Conservation (phyloP, 1,140 invertebrate species). For the Stegodyphus mimosarum region DNA sequence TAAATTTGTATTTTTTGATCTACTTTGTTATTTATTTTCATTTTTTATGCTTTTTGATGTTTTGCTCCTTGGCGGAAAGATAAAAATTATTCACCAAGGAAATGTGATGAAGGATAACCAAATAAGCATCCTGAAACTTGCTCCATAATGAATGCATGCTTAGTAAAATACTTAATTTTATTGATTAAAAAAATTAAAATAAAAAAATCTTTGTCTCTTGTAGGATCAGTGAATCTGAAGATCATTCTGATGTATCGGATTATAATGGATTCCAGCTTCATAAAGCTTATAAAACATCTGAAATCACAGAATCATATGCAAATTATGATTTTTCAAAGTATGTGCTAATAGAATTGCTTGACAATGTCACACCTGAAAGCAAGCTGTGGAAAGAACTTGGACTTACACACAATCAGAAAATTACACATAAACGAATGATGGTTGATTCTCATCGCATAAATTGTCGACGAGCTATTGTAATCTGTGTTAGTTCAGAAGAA, state of each 20-base stretch:
- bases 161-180: too few species aligned
- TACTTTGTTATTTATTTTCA: too few species aligned
- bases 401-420: slow-evolving; percentile 1
- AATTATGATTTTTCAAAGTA: slow-evolving; percentile 50
- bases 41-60: too few species aligned
- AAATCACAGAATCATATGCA: neutral
- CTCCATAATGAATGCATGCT: too few species aligned
- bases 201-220: too few species aligned
- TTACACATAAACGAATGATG: slow-evolving; percentile 42
- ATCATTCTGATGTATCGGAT: neutral
- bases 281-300: neutral
- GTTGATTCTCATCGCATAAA: slow-evolving; percentile 45
- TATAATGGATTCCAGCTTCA: neutral
- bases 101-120: too few species aligned
- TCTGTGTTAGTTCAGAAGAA: slow-evolving; percentile 14
- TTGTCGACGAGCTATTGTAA: slow-evolving; percentile 41
- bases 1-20: too few species aligned
- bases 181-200: too few species aligned
- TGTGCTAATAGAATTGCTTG: slow-evolving; percentile 52
- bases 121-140: too few species aligned
- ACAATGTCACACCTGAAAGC: slow-evolving; percentile 34
- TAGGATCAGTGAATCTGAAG: too few species aligned
- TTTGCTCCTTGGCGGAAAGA: too few species aligned
- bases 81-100: too few species aligned
- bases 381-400: slow-evolving; percentile 38